Evolutionary conservation across 2,113 vertebrate species (phyloP), one percentile per base, ranked within the genome.

Genomic region (Phoenicopterus ruber): DNA sequence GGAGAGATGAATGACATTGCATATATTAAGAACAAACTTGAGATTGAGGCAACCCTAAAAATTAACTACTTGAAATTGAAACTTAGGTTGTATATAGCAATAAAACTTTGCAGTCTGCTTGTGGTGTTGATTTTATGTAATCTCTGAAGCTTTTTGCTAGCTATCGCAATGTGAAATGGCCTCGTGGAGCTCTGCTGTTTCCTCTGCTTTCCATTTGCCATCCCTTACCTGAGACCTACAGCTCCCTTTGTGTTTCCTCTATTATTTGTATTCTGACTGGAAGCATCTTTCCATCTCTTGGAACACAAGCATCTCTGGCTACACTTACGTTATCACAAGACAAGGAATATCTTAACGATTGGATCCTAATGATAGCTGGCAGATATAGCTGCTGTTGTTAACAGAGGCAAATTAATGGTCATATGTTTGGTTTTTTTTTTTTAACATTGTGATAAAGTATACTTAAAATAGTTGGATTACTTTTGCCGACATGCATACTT

Each of bases 1-100:
- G 49, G 44, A 38, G 11, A 12, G 0, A 1, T 17, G 44, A 58
- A 40, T 49, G 4, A 13, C 2, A 0, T 5, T 25, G 20, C 40
- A 44, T 44, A 2, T 65, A 49, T 57, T 40, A 46, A 73, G 59
- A 93, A 74, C 25, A 78, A 70, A 62, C 10, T 52, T 66, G 49
- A 88, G 44, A 52, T 32, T 22, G 19, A n/a, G 1, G 2, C 22
- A 20, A 59, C 13, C 13, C 4, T 67, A 67, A 36, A 5, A 88
- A 29, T 21, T 38, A 55, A 29, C 42, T 63, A 2, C 25, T 72
- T 88, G 52, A 66, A 52, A 38, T 12, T 42, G 54, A 18, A 87
- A 70, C 10, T 38, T 67, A 40, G 11, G 38, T 26, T 6, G 11
- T 46, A 5, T 57, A 17, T n/a, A 67, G 57, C 25, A 76, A 10